Base-by-base conservation (phyloP, 2,113 vertebrate genomes). In the Ctenomys sociabilis region DNA sequence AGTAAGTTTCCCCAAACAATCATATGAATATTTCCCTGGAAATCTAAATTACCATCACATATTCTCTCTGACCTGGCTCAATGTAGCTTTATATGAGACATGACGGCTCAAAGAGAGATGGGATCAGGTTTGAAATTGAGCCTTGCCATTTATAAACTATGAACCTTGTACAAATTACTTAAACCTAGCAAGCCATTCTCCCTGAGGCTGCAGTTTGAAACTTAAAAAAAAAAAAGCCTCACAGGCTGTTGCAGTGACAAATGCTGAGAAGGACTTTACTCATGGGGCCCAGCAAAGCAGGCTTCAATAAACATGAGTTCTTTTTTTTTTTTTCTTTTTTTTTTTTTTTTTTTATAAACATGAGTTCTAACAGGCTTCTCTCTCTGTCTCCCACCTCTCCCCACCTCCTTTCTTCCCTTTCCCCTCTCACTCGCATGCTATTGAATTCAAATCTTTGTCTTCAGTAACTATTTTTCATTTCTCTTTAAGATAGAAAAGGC, bases 101-200 rank as follows among this genome's bases (percentile, higher is more conserved):
- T 84, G 40, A 35, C 1, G 32, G 90, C 68, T 73, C 88, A 81
- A 68, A 81, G 61, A 68, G 54, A 45, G 32, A 83, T 5, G 35
- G 17, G 14, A 66, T 0, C 35, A 17, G 88, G 63, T 64, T 64
- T 82, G 82, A 94, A 94, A 95, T 8, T 17, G 45, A 91, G 77
- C 37, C 17, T 72, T 59, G 54, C 28, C 75, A 94, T 32, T 81
- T 83, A 72, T 6, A 37, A 93, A 43, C 59, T 61, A 57, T 73
- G 24, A 37, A 85, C 72, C 63, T 78, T 87, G 30, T n/a, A 85
- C 66, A 88, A 93, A 91, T 93, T 77, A 88, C 57, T 66, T 73
- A 72, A 92, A 78, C 3, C 52, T 30, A 77, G 54, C 52, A 86
- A 54, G 45, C 0, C 1, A 64, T 66, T 81, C n/a, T 95, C 64